Percentiles rank a stretch among this genome's conserved stretches.
phyloP scores from a whole-genome alignment of 2,888 invertebrate genomes.

The Eledona agricola region DNA sequence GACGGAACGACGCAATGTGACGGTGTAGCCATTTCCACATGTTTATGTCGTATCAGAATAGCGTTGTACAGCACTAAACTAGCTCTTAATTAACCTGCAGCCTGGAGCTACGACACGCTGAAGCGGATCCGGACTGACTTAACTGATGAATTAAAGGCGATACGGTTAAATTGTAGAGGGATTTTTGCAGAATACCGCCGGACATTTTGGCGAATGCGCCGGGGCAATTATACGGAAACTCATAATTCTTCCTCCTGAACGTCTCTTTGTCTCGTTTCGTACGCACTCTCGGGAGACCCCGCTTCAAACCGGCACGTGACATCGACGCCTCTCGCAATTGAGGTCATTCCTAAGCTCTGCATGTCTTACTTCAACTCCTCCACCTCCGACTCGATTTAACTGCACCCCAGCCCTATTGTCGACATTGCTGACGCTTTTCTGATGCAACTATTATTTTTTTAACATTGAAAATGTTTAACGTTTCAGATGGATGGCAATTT shows the following conservation, averaged over 20 bases:
- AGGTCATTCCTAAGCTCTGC: conserved; percentile 58
- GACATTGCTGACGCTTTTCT: conserved; percentile 43
- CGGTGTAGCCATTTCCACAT: conserved; percentile 53
- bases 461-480: no score
- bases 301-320: conserved; percentile 59
- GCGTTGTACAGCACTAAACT: conserved; percentile 51
- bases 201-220: no score
- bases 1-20: conserved; percentile 51
- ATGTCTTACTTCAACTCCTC: conserved; percentile 52
- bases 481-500: no score
- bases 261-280: conserved; percentile 35
- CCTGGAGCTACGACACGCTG: conserved; percentile 28
- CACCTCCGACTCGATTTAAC: conserved; percentile 31
- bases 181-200: conserved; percentile 8
- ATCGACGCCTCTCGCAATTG: conserved; percentile 54
- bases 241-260: conserved; percentile 2
- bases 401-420: conserved; percentile 33
- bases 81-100: conserved; percentile 54
- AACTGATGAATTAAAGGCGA: conserved; percentile 32
- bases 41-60: conserved; percentile 55
- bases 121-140: conserved; percentile 34
- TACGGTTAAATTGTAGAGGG: conserved; percentile 12
- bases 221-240: no score
- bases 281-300: conserved; percentile 51
- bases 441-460: no score